phyloP scores from a whole-genome alignment of 2,888 invertebrate species.

The Hydriomena furcata region DNA sequence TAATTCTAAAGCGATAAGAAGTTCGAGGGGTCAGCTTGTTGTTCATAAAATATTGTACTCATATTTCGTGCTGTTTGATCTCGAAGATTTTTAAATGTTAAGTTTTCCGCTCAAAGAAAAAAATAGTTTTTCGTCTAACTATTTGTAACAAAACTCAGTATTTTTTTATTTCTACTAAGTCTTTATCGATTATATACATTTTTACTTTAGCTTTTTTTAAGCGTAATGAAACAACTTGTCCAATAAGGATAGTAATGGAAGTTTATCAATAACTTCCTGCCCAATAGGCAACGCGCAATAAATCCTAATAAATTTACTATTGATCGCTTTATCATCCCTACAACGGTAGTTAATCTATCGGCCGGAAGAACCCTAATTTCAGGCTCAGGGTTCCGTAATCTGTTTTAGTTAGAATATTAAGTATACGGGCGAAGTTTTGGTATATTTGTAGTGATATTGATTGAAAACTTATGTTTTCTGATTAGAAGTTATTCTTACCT shows the following conservation, averaged over 20 bases:
- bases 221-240: background rate
- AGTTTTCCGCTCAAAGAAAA: too few relatives aligned
- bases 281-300: conserved; percentile 20
- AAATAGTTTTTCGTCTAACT: too few relatives aligned
- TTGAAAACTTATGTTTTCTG: too few relatives aligned
- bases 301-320: conserved; percentile 35
- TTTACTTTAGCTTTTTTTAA: background rate
- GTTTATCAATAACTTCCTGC: conserved; percentile 13
- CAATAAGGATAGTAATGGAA: too few relatives aligned
- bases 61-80: too few relatives aligned
- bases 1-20: too few relatives aligned
- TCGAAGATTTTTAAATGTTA: too few relatives aligned
- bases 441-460: background rate
- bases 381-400: conserved; percentile 30
- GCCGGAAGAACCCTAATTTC: conserved; percentile 38
- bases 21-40: too few relatives aligned
- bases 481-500: too few relatives aligned
- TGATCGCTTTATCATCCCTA: conserved; percentile 33
- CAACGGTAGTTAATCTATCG: conserved; percentile 29
- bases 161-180: too few relatives aligned
- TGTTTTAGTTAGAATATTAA: conserved; percentile 26
- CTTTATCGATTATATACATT: too few relatives aligned
- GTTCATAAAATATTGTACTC: too few relatives aligned
- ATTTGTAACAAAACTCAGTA: background rate
- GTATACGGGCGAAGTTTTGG: background rate